Percentiles rank a stretch among this genome's conserved stretches.
phyloP scores from a whole-genome alignment of 2,888 invertebrate genomes.

The Psylliodes chrysocephalus region DNA sequence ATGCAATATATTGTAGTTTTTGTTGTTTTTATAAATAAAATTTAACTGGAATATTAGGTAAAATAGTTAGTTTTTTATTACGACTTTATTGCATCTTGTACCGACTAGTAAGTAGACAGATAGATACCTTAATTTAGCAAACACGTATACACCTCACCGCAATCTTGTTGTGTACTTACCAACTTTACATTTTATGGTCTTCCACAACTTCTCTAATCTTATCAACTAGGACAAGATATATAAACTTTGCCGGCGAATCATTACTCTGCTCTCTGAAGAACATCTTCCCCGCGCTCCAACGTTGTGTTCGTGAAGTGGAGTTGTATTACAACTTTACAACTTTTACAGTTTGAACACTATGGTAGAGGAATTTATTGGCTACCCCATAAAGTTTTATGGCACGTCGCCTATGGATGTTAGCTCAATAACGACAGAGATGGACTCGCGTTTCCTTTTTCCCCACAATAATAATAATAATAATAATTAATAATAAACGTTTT shows the following conservation, averaged over 20 bases:
- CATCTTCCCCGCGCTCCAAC: conserved; percentile 8
- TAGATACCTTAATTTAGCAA: background rate
- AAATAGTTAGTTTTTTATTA: too few species aligned
- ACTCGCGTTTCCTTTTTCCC: too few species aligned
- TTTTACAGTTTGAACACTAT: conserved; percentile 22
- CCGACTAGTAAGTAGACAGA: too few species aligned
- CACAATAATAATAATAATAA: too few species aligned
- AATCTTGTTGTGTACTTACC: conserved; percentile 9
- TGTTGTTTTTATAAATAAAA: too few species aligned
- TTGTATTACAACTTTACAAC: conserved; percentile 26
- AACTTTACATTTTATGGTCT: conserved; percentile 25
- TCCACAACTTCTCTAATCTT: conserved; percentile 18
- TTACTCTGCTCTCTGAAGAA: conserved; percentile 15
- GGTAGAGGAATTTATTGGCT: conserved; percentile 27
- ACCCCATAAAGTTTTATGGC: conserved; percentile 29
- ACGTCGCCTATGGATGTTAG: conserved; percentile 13
- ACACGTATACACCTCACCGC: conserved; percentile 1
- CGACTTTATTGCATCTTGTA: background rate
- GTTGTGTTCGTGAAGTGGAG: conserved; percentile 19
- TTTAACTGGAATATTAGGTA: too few species aligned
- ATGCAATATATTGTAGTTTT: too few species aligned
- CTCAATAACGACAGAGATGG: background rate
- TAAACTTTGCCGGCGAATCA: conserved; percentile 10
- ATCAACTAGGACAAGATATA: conserved; percentile 20
- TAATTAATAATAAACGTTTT: too few species aligned